A percentile compares a stretch with the other conserved stretches of the same genome.
Conservation (phyloP, 2,888 invertebrate genomes). For the Ernsta delagoae region DNA sequence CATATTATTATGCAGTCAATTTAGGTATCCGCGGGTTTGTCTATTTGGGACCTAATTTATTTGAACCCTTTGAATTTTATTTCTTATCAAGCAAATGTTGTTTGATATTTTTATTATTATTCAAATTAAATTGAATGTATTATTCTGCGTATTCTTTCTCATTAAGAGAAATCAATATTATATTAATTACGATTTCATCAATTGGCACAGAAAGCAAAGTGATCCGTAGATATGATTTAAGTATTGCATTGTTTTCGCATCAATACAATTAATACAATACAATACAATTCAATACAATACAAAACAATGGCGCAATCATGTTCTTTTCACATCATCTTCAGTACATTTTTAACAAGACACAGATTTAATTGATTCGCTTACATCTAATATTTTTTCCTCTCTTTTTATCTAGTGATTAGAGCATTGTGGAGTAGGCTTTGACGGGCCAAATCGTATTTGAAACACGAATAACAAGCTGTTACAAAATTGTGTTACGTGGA, state of each 20-base stretch:
- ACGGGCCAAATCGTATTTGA: constrained; percentile 43
- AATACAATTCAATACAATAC: no score
- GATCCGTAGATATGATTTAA: not conserved
- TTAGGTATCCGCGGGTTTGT: no score
- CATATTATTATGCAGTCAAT: no score
- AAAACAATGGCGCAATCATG: constrained; percentile 29
- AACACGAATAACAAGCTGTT: constrained; percentile 53
- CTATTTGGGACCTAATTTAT: no score
- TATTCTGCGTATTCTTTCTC: no score
- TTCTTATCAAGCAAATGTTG: no score
- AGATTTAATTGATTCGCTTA: constrained; percentile 49
- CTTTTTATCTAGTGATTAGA: constrained; percentile 43
- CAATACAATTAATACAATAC: constrained; percentile 10
- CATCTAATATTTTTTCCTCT: constrained; percentile 37
- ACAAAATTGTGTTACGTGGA: constrained; percentile 35
- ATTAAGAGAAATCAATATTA: no score
- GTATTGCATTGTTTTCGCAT: constrained; percentile 4
- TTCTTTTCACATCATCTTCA: constrained; percentile 38
- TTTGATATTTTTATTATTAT: no score
- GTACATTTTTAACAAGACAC: constrained; percentile 42
- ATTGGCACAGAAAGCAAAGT: not conserved
- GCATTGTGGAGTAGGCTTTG: constrained; percentile 38
- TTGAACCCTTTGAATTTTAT: no score
- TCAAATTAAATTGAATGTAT: no score
- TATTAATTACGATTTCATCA: no score